phyloP scores from a whole-genome alignment of 2,113 vertebrate genomes.

The Pyrgilauda ruficollis region DNA sequence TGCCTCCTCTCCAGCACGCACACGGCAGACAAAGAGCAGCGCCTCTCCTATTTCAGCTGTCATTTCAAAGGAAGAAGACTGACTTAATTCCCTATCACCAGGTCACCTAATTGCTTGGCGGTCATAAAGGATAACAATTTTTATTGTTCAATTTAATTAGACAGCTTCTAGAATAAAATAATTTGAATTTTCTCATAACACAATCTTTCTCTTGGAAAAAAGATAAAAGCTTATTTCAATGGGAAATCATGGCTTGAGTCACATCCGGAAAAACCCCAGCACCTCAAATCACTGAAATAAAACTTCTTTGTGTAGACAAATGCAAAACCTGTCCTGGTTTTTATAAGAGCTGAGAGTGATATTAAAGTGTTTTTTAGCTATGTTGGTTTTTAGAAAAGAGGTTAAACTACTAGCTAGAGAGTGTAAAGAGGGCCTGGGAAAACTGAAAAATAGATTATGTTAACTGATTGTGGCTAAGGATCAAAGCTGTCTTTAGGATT shows the following conservation, averaged over 20 bases:
- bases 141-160: slow-evolving; percentile 59
- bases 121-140: slow-evolving; percentile 45
- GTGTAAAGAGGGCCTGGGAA: not conserved
- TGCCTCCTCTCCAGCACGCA: not conserved
- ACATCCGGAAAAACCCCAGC: not conserved
- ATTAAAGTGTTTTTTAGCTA: not conserved
- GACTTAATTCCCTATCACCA: slow-evolving; percentile 41
- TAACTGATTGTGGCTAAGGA: not conserved
- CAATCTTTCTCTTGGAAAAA: not conserved
- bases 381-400: not conserved
- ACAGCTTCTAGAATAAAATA: slow-evolving; percentile 33
- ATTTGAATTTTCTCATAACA: slow-evolving; percentile 35
- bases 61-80: slow-evolving; percentile 28
- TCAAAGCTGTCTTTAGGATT: not conserved
- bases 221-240: slow-evolving; percentile 37
- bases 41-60: slow-evolving; percentile 36
- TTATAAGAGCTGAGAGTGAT: not conserved
- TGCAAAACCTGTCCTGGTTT: not conserved
- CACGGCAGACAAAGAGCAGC: slow-evolving; percentile 2
- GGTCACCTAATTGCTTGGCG: slow-evolving; percentile 38
- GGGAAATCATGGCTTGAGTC: slow-evolving; percentile 7
- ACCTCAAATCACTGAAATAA: slow-evolving; percentile 11
- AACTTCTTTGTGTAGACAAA: slow-evolving; percentile 16
- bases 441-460: slow-evolving; percentile 5
- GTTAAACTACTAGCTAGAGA: not conserved